A percentile compares a stretch with the other conserved stretches of the same genome.
Evolutionary conservation across 1,140 invertebrate species (phyloP).

Genomic region (Saccostrea echinata): DNA sequence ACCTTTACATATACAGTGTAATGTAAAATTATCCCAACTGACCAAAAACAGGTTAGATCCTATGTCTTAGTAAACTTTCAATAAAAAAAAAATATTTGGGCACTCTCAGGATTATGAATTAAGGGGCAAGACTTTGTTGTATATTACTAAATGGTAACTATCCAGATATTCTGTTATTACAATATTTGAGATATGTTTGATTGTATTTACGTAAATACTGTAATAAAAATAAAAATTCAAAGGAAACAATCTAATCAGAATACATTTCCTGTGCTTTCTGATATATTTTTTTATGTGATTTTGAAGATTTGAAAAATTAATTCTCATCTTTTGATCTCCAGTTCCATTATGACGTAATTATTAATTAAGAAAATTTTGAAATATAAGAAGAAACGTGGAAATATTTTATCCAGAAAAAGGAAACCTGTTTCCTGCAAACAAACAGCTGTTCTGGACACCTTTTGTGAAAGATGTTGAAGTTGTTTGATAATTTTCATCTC

Average conservation of each 20-base stretch:
- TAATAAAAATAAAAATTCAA: not conserved
- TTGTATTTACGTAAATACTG: too few relatives aligned
- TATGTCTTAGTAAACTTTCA: too few relatives aligned
- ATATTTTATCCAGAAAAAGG: constrained; percentile 2
- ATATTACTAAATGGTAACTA: too few relatives aligned
- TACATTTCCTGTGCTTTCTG: constrained; percentile 2
- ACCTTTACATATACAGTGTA: too few relatives aligned
- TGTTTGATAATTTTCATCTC: constrained; percentile 18
- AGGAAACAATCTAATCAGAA: not conserved
- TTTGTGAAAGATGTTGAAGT: constrained; percentile 1
- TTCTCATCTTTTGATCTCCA: not conserved
- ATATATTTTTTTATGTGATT: not conserved
- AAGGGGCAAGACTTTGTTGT: too few relatives aligned
- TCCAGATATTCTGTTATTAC: too few relatives aligned
- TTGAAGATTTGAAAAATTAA: constrained; percentile 1
- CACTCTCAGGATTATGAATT: too few relatives aligned
- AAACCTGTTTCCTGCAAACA: not conserved
- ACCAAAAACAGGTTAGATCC: too few relatives aligned
- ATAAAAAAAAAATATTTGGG: too few relatives aligned
- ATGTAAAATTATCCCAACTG: too few relatives aligned
- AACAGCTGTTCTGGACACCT: constrained; percentile 15
- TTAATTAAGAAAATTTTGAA: constrained; percentile 14
- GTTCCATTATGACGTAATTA: constrained; percentile 7
- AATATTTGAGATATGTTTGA: too few relatives aligned
- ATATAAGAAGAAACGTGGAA: not conserved